Evolutionary conservation across 2,888 invertebrate genomes (phyloP).

Genomic region (Agriotes lineatus): DNA sequence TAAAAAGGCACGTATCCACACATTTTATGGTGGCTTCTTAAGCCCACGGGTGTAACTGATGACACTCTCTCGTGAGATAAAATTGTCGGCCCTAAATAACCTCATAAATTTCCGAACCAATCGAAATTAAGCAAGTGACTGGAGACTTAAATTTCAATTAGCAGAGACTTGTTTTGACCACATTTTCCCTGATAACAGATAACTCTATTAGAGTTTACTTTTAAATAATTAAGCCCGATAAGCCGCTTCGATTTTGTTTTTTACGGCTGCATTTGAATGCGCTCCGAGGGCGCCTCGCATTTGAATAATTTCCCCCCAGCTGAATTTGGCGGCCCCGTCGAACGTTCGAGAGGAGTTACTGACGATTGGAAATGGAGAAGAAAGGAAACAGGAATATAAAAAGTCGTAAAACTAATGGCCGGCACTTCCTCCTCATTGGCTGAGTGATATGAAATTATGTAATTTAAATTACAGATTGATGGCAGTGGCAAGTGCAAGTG

Average conservation of each 20-base stretch:
- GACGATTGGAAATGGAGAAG: too few species aligned
- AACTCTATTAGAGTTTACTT: conserved; percentile 30
- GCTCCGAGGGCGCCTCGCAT: background rate
- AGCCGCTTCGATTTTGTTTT: conserved; percentile 1
- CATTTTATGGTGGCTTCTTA: too few species aligned
- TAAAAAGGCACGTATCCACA: too few species aligned
- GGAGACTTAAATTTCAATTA: conserved; percentile 37
- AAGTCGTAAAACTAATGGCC: too few species aligned
- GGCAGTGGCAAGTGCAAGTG: too few species aligned
- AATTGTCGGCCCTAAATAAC: conserved; percentile 25
- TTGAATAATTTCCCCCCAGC: background rate
- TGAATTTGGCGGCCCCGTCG: too few species aligned
- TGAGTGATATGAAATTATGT: too few species aligned
- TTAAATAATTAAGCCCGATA: conserved; percentile 22
- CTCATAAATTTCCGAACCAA: conserved; percentile 18
- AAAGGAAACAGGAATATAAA: too few species aligned
- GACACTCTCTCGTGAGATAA: conserved; percentile 5
- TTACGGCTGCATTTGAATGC: background rate
- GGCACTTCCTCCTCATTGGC: too few species aligned
- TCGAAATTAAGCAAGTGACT: conserved; percentile 32
- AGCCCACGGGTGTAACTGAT: background rate
- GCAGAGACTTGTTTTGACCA: conserved; percentile 29
- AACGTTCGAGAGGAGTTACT: too few species aligned
- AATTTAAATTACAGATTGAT: too few species aligned
- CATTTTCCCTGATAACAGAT: conserved; percentile 30